Base-by-base conservation (phyloP, 2,888 invertebrate genomes). In the Chalcosyrphus nemorum region DNA sequence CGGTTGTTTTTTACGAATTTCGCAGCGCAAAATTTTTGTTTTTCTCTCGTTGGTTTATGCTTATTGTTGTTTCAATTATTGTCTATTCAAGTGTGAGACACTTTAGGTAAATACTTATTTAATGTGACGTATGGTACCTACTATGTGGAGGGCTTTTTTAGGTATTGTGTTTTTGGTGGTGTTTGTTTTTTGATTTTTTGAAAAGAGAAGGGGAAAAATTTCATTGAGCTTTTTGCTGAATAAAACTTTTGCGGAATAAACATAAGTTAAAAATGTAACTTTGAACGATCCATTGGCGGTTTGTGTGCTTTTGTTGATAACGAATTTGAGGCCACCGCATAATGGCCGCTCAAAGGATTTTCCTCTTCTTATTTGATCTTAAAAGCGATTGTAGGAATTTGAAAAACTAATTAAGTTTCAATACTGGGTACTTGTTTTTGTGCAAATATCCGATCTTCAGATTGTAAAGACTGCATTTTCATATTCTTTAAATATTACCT, bases 221-320 rank as follows among this genome's bases (percentile, higher is more conserved):
- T 15, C 2, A 45, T n/a, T n/a, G 24, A 65, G 65, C 65, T 68
- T 56, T 32, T 54, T 47, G 61, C 72, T 72, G 72, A 72, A 72
- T 61, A 61, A 13, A 72, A 29, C 57, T 70, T 70, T 70, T 13
- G 71, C 71, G 56, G 70, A 57, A 70, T 47, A n/a, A 45, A 57
- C 32, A 19, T 56, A 7, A 45, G 45, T 47, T 52, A 54, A 15
- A 29, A 21, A 13, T 13, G 17, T 24, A 6, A n/a, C n/a, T 29
- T 21, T 4, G 17, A 21, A n/a, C 17, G 45, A 68, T 68, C 68
- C 0, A 7, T 9, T 29, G 17, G 27, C 13, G 41, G 11, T 59
- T 59, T 38, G 15, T 27, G 15, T 41, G 3, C 19, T 45, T 32
- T 47, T 6, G 27, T 38, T 66, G 38, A 38, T 38, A 24, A 4